phyloP scores from a whole-genome alignment of 30 jellyfish, hydroid and myxozoan species.

The Chrysaora quinquecirrha region DNA sequence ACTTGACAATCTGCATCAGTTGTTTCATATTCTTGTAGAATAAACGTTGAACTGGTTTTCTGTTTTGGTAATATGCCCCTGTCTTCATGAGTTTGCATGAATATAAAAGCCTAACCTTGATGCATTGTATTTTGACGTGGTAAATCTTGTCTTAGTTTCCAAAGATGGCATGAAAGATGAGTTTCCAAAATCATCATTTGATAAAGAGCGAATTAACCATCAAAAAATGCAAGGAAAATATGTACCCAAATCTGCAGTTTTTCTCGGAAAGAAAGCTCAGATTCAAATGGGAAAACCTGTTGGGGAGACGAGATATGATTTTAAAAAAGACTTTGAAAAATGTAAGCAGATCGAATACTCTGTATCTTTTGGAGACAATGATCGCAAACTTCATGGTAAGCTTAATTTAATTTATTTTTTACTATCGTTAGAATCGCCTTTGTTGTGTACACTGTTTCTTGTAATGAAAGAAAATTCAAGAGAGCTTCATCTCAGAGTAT shows the following conservation, averaged over 20 bases:
- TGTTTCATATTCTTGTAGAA: no score
- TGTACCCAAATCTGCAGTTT: slow-evolving; percentile 40
- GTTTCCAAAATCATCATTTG: slow-evolving; percentile 34
- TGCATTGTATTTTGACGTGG: no score
- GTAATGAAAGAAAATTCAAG: no score
- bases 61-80: no score
- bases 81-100: no score
- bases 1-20: no score
- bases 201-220: slow-evolving; percentile 14
- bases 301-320: slow-evolving; percentile 39
- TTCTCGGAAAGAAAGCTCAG: slow-evolving; percentile 49
- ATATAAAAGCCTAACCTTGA: no score
- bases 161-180: slow-evolving; percentile 14
- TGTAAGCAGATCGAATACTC: slow-evolving; percentile 37
- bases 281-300: slow-evolving; percentile 46
- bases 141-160: no score
- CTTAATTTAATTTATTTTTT: neutral
- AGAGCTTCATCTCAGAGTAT: no score
- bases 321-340: slow-evolving; percentile 49
- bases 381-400: slow-evolving; percentile 19
- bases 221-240: slow-evolving; percentile 16
- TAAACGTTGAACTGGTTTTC: no score
- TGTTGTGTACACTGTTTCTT: no score
- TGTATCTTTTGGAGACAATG: slow-evolving; percentile 19
- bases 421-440: no score